Evolutionary conservation across 2,888 invertebrate genomes (phyloP), one percentile per base, ranked within the genome.

Genomic region (Dryomyza anilis): DNA sequence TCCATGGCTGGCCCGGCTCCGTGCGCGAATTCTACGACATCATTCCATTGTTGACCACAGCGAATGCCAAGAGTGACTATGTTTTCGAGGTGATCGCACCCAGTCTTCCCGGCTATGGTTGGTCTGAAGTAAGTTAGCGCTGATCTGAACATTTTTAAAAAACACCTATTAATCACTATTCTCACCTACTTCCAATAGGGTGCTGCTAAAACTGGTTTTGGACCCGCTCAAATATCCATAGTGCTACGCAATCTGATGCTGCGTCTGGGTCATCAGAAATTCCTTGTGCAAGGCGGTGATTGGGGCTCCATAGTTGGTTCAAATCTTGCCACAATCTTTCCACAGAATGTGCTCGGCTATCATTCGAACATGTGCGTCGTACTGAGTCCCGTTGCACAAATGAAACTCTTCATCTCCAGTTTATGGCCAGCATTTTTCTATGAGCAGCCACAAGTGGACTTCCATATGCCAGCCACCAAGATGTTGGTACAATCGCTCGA

Each of bases 1-100:
- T 92, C 16, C 94, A 95, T 72, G 94, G 95, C 21, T 95, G 95
- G 95, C 95, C 95, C 0, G 92, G 94, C 2, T 91, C 92, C 0
- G 81, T 94, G 1, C 86, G 89, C 4, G 94, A 95, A 80, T 94
- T 93, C 80, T 90, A 91, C 76, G 90, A 90, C 62, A 80, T 92
- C 19, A 88, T 93, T 61, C 92, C 92, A 0, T 74, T 87, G 64
- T 78, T 93, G 36, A 89, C 86, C 0, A 85, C 83, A 0, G 85
- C 86, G 0, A 82, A 81, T 5, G 74, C 83, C 0, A 85, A 85
- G 53, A 78, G 84, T 25, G 84, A 87, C 46, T 89, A 89, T 72
- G 89, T 88, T 0, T 91, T 91, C 73, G 91, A 92, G 79, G 81
- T 91, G 66, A 85, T 91, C 33, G 86, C 84, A 0, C 91, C 91